A percentile compares a stretch with the other conserved stretches of the same genome.
These are phyloP conservation scores for Gnathonemus longibarbis DNA, from an alignment of 2,113 vertebrate species.

Conservation along the genomic window DNA sequence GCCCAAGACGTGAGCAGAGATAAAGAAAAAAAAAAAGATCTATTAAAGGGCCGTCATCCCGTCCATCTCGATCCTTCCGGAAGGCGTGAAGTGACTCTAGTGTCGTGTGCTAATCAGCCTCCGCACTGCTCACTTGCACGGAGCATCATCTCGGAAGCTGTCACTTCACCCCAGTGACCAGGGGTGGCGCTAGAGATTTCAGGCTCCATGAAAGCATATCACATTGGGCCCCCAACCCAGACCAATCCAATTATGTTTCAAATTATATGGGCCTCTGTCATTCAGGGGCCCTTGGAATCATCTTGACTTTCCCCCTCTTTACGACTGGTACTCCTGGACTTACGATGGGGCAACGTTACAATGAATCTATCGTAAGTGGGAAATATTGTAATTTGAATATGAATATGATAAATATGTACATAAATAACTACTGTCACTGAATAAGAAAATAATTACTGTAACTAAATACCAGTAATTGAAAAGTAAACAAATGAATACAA, in stretches of 20 bases:
- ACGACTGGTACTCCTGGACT: not conserved
- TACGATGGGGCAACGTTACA: not conserved
- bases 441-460: too few relatives aligned
- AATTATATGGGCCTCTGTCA: not conserved
- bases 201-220: not conserved
- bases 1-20: not conserved
- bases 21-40: not conserved
- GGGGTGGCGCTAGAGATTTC: not conserved
- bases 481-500: not conserved
- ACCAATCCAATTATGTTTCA: not conserved
- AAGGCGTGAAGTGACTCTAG: not conserved
- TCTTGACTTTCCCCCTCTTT: not conserved
- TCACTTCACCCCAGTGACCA: not conserved
- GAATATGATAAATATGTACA: not conserved
- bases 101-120: not conserved
- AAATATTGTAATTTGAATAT: not conserved
- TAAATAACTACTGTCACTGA: not conserved
- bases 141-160: not conserved
- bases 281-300: not conserved
- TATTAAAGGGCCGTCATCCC: not conserved
- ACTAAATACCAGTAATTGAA: not conserved
- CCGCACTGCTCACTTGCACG: not conserved
- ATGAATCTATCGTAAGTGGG: not conserved
- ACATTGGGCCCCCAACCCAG: not conserved
- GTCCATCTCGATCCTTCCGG: not conserved